A percentile compares a stretch with the other conserved stretches of the same genome.
phyloP scores from a whole-genome alignment of 1,140 invertebrate species.

The Lordiphosa stackelbergi region DNA sequence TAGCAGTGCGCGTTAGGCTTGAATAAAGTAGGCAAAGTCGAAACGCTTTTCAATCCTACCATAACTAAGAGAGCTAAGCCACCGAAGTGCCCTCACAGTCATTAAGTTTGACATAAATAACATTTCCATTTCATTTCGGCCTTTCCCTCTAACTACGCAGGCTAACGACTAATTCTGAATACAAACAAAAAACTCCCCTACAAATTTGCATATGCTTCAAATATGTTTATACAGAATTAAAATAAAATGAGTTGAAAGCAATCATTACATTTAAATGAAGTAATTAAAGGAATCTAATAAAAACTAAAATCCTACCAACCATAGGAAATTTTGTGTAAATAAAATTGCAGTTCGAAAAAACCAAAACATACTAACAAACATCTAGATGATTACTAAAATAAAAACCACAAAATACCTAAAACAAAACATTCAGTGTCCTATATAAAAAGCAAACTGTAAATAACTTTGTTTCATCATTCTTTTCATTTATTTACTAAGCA shows the following conservation, averaged over 20 bases:
- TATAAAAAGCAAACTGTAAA: constrained; percentile 52
- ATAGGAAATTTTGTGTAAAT: constrained; percentile 34
- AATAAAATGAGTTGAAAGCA: constrained; percentile 67
- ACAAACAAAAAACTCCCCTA: neutral
- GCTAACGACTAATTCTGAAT: too few species aligned
- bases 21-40: too few species aligned
- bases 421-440: constrained; percentile 22
- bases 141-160: too few species aligned
- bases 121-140: too few species aligned
- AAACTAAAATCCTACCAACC: constrained; percentile 3
- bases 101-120: too few species aligned
- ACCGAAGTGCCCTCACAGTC: neutral
- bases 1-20: too few species aligned
- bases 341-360: constrained; percentile 32
- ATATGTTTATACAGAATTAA: constrained; percentile 11
- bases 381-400: constrained; percentile 10
- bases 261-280: constrained; percentile 66
- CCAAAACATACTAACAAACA: too few species aligned
- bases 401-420: constrained; percentile 20
- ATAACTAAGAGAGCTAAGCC: too few species aligned
- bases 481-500: constrained; percentile 39
- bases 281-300: constrained; percentile 18
- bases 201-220: constrained; percentile 10
- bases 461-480: constrained; percentile 57
- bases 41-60: too few species aligned